phyloP scores from a whole-genome alignment of 2,797 vertebrate genomes.

The Apogon talboti region DNA sequence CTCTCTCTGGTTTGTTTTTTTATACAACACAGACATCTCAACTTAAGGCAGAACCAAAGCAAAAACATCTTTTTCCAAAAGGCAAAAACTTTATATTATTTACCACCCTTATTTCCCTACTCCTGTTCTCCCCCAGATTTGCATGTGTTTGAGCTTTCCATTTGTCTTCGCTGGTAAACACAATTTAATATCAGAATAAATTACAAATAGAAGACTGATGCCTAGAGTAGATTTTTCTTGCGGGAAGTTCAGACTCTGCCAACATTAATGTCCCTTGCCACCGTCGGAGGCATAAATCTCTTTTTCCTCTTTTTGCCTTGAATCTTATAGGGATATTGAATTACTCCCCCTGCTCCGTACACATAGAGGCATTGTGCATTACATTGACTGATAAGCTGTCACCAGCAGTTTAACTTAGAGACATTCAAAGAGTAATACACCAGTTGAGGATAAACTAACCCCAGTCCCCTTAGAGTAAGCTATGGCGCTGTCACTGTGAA shows the following conservation, averaged over 20 bases:
- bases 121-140: conserved; percentile 60
- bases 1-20: too few species aligned
- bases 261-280: conserved; percentile 79
- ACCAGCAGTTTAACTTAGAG: conserved; percentile 86
- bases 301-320: conserved; percentile 83
- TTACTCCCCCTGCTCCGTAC: conserved; percentile 83
- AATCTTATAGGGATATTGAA: conserved; percentile 92
- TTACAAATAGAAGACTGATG: conserved; percentile 78
- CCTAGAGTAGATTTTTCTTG: conserved; percentile 75
- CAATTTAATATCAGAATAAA: conserved; percentile 83
- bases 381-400: conserved; percentile 90
- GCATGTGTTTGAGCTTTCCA: conserved; percentile 67
- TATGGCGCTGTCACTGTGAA: conserved; percentile 78
- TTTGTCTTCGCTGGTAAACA: conserved; percentile 78
- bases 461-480: conserved; percentile 81
- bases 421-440: conserved; percentile 86
- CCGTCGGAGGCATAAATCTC: conserved; percentile 82
- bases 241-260: conserved; percentile 76
- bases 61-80: not conserved
- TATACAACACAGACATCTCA: conserved; percentile 13
- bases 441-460: conserved; percentile 83
- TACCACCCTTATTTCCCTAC: conserved; percentile 63
- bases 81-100: conserved; percentile 63
- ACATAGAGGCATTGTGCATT: conserved; percentile 86
- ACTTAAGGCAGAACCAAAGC: conserved; percentile 16